Conservation (phyloP, 2,888 invertebrate species). For the Dione vanillae region DNA sequence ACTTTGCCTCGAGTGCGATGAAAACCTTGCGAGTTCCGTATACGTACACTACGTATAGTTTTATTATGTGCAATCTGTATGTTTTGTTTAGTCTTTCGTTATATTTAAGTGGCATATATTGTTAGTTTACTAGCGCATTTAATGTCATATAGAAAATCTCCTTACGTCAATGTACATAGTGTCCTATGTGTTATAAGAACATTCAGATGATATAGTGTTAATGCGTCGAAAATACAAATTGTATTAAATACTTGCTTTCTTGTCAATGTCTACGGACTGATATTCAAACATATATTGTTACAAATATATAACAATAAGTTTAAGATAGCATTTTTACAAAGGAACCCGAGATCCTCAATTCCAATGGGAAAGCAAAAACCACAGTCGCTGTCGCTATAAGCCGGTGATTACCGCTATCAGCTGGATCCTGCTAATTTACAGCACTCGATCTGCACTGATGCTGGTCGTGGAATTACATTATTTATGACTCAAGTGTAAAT, state of each 20-base stretch:
- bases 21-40: neutral
- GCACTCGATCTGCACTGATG: neutral
- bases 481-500: neutral
- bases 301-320: neutral
- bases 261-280: neutral
- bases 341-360: slow-evolving; percentile 26
- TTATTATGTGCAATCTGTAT: no score
- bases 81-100: no score
- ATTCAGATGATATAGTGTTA: no score
- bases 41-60: no score
- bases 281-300: neutral
- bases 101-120: no score
- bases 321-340: neutral
- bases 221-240: no score
- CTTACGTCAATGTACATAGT: no score
- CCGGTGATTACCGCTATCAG: slow-evolving; percentile 30
- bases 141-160: no score
- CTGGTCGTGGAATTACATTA: neutral
- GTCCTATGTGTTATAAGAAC: no score
- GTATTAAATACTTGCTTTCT: neutral
- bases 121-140: no score
- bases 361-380: slow-evolving; percentile 16
- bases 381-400: slow-evolving; percentile 4
- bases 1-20: slow-evolving; percentile 42
- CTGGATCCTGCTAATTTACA: slow-evolving; percentile 32